Evolutionary conservation across 2,797 vertebrate species (phyloP), one percentile per base, ranked within the genome.

Genomic region (Craterocephalus amniculus): DNA sequence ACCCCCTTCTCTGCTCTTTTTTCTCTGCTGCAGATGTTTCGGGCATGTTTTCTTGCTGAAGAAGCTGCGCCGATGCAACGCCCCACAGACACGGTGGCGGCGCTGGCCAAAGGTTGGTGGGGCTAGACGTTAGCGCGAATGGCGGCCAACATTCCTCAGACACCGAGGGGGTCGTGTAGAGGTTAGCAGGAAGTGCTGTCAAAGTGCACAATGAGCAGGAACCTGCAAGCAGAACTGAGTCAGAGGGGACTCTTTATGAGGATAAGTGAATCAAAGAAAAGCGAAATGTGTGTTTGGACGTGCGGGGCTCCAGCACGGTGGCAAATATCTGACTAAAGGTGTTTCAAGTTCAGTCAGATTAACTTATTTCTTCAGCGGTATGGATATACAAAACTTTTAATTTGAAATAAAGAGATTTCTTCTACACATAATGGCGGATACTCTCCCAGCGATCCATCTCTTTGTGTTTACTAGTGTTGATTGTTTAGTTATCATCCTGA

Each of bases 11-110:
- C 62, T 54, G 73, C 83, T 84, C 84, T 69, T 85, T 69, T 85
- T 83, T 69, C 83, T 87, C 85, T 70, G 85, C 88, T 88, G 88
- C 90, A 90, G 91, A 92, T 92, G 91, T 93, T 92, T 90, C 88
- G 84, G 87, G 84, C 81, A 82, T 79, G 71, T 87, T 87, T 90
- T 88, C 84, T 77, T 59, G 79, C 64, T 43, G 72, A 84, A 78
- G 85, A 87, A 87, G 70, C 81, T 61, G 67, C 45, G 20, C 84
- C 18, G 55, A 80, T 67, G 69, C 80, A 84, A 86, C 79, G 77
- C 79, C 83, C 79, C 80, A 61, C 10, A 68, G 81, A 56, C 57
- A 54, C 63, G 60, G 80, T 70, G 26, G 60, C n/a, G 35, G 58
- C 10, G 70, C 60, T 18, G 77, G 83, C 76, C 70, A 63, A 36